These are phyloP conservation scores for Brachionus rubens DNA, from an alignment of 1,140 invertebrate genomes.

Conservation along the genomic window DNA sequence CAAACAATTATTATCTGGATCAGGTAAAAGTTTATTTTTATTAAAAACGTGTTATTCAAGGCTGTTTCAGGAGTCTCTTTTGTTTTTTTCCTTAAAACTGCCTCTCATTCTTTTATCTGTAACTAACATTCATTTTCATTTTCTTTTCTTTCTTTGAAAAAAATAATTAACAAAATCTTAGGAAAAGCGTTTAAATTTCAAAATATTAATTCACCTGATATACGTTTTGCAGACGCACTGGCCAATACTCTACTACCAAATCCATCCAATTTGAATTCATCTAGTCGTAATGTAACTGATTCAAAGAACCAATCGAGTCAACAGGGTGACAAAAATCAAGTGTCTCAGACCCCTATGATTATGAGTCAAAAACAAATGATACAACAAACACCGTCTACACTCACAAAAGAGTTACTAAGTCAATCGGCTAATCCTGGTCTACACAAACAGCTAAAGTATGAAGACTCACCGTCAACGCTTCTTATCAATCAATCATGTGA, in stretches of 20 bases:
- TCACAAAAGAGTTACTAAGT: background rate
- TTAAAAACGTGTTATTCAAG: too few species aligned
- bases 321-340: background rate
- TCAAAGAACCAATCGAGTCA: background rate
- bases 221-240: conserved; percentile 24
- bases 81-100: background rate
- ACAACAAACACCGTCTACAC: background rate
- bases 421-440: conserved; percentile 14
- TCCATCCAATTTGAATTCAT: background rate
- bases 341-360: conserved; percentile 13
- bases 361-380: conserved; percentile 2
- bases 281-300: background rate
- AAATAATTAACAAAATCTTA: too few species aligned
- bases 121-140: background rate
- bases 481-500: conserved; percentile 26
- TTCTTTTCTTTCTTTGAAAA: background rate
- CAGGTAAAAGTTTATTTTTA: background rate
- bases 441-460: conserved; percentile 44
- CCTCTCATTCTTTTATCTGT: background rate
- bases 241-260: background rate
- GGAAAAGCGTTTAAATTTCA: conserved; percentile 12
- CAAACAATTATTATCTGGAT: conserved; percentile 19
- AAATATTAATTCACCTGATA: conserved; percentile 31
- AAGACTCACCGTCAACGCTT: conserved; percentile 27
- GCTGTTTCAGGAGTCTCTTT: background rate